Base-by-base conservation (phyloP, 2,797 vertebrate genomes). In the Macrochelys suwanniensis region DNA sequence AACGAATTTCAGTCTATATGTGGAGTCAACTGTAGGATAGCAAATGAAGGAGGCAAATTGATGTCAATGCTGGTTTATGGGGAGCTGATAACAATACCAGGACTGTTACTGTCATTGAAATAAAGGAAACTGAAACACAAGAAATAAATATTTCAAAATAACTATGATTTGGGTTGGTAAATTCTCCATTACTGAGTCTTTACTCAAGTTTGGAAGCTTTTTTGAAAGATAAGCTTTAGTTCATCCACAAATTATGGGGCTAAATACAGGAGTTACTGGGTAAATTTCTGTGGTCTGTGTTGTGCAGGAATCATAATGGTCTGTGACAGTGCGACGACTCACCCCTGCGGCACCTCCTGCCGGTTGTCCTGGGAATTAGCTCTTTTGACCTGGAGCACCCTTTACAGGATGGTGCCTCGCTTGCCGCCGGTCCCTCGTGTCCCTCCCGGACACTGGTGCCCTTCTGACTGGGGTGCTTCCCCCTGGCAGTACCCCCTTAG, bases 11-110 rank as follows among this genome's bases (percentile, higher is more conserved):
- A 68, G 4, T 61, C n/a, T 10, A 1, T 23, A 19, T 6, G 2
- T 77, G 45, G 74, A 77, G 74, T 31, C 25, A 77, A 49, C 26
- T 49, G 68, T 95, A 91, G 85, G 92, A 86, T 92, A 88, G 95
- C 95, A 97, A 96, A 97, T 97, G 97, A 96, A 96, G 94, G 93
- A 37, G 84, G 95, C 86, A 96, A 95, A 96, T 80, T 86, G 86
- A 92, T 96, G 95, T 97, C 95, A 95, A 89, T 94, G 79, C 80
- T 82, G 84, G 93, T 95, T 96, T 95, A 83, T 81, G 79, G 96
- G 95, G 97, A 97, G 88, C 83, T 53, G 51, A 76, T 96, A 95
- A 97, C 82, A 93, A 49, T 85, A 85, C 93, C 74, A 47, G 45
- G 45, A 49, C 23, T 49, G 25, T 4, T 96, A 95, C 91, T 96